Conservation (phyloP, 2,888 invertebrate species). For the Tiphia femorata region DNA sequence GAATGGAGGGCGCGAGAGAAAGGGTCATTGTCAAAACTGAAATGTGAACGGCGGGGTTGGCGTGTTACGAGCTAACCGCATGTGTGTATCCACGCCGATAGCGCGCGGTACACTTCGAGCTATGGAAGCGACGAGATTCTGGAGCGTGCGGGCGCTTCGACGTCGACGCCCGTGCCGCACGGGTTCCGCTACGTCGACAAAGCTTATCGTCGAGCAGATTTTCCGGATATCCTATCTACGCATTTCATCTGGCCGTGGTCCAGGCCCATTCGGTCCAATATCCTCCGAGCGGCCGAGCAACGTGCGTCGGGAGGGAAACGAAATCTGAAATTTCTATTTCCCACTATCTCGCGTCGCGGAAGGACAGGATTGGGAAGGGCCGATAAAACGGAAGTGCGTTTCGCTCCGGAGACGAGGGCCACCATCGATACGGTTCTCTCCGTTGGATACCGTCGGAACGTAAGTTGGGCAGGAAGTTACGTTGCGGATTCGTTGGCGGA, state of each 20-base stretch:
- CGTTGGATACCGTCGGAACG: too few relatives aligned
- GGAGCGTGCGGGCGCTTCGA: not conserved
- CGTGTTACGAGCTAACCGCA: slow-evolving; percentile 4
- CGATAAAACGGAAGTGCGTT: too few relatives aligned
- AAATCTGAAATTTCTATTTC: too few relatives aligned
- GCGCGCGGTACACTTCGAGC: slow-evolving; percentile 8
- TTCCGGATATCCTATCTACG: slow-evolving; percentile 9
- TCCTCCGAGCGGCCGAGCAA: too few relatives aligned
- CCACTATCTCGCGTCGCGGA: too few relatives aligned
- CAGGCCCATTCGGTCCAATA: slow-evolving; percentile 15
- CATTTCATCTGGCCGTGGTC: slow-evolving; percentile 20
- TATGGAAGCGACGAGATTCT: not conserved
- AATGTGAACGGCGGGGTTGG: slow-evolving; percentile 1
- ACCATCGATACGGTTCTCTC: too few relatives aligned
- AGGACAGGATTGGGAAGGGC: too few relatives aligned
- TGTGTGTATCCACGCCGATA: slow-evolving; percentile 2
- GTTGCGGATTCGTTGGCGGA: too few relatives aligned
- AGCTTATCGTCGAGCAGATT: slow-evolving; percentile 20
- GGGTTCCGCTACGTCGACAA: slow-evolving; percentile 12
- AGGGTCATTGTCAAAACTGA: slow-evolving; percentile 7
- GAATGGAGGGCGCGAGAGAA: not conserved
- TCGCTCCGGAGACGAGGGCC: too few relatives aligned
- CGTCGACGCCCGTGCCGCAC: not conserved
- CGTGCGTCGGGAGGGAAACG: not conserved
- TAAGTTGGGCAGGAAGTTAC: too few relatives aligned